Conservation (phyloP, 2,797 vertebrate species). For the Macrochelys suwanniensis region DNA sequence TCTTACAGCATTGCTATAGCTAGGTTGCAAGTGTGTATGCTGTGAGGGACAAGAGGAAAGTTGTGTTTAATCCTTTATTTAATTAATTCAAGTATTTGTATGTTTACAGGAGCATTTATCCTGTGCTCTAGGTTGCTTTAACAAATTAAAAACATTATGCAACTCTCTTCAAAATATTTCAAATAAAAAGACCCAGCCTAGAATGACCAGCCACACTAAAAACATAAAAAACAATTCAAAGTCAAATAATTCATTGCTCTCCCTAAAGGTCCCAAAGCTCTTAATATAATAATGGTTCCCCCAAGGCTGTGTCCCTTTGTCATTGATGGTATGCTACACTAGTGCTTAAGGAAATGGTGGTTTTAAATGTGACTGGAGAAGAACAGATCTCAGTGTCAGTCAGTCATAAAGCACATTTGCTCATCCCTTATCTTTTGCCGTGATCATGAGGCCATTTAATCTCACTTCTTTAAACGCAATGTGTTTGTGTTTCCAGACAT, state of each 20-base stretch:
- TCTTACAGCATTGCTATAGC: not conserved
- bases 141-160: not conserved
- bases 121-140: not conserved
- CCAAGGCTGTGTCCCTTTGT: rapidly evolving
- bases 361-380: not conserved
- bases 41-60: not conserved
- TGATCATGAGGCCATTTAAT: not conserved
- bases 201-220: not conserved
- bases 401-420: not conserved
- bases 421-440: not conserved
- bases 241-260: not conserved
- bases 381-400: rapidly evolving
- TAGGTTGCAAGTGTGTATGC: not conserved
- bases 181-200: not conserved
- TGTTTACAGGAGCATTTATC: not conserved
- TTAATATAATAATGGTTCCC: rapidly evolving
- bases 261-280: not conserved
- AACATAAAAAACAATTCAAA: not conserved
- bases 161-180: too few species aligned
- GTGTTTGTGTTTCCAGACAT: not conserved
- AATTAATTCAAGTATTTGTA: not conserved
- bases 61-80: not conserved
- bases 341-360: not conserved
- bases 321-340: not conserved
- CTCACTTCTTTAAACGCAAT: not conserved